Conservation (phyloP, 2,797 vertebrate species). For the Thaleichthys pacificus region DNA sequence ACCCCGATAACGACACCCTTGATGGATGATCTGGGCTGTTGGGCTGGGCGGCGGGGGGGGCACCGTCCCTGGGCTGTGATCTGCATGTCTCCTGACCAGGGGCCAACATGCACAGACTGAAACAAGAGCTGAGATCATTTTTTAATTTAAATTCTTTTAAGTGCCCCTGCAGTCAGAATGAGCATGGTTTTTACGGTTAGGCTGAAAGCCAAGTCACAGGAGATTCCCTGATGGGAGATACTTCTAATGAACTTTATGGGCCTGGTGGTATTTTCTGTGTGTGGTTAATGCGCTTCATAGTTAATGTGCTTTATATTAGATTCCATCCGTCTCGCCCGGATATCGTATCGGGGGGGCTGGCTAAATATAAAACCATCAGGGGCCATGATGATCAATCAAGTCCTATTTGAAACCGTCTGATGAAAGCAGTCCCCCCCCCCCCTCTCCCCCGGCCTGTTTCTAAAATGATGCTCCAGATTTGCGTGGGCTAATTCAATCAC, state of each 20-base stretch:
- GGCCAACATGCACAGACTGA: neutral
- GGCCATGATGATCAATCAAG: constrained; percentile 54
- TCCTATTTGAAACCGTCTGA: constrained; percentile 50
- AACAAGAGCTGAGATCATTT: neutral
- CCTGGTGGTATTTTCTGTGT: constrained; percentile 18
- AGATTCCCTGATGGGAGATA: constrained; percentile 21
- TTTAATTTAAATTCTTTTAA: constrained; percentile 18
- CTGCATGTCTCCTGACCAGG: constrained; percentile 7
- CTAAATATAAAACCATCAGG: constrained; percentile 60
- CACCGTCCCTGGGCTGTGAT: neutral
- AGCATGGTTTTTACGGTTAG: constrained; percentile 25
- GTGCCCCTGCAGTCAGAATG: constrained; percentile 22
- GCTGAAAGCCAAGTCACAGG: constrained; percentile 39
- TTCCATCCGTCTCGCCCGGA: constrained; percentile 40
- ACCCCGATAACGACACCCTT: constrained; percentile 31
- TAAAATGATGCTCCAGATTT: constrained; percentile 52
- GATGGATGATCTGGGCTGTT: constrained; percentile 17
- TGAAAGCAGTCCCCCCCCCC: constrained; percentile 42
- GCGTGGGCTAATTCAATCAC: constrained; percentile 49
- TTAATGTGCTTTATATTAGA: constrained; percentile 52
- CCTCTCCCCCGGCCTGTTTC: constrained; percentile 43
- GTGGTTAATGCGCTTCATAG: constrained; percentile 15
- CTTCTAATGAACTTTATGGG: constrained; percentile 33
- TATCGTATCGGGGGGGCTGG: constrained; percentile 39
- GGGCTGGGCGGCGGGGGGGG: neutral